phyloP scores from a whole-genome alignment of 2,113 vertebrate genomes.

The Etheostoma spectabile region DNA sequence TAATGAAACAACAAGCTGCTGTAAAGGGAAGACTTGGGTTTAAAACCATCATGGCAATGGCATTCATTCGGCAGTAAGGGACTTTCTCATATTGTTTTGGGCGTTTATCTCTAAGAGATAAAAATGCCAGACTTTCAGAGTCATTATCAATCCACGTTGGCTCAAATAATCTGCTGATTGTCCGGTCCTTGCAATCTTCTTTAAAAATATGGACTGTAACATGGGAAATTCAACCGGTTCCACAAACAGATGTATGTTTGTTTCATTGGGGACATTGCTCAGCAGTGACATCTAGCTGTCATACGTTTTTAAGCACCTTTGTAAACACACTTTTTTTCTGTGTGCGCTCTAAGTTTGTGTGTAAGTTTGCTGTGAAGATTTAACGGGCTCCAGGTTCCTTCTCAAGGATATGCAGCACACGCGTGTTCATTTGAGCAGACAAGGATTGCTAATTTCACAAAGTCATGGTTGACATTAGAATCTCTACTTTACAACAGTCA shows the following conservation, averaged over 20 bases:
- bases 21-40: slow-evolving; percentile 72
- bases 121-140: slow-evolving; percentile 22
- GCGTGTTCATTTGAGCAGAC: slow-evolving; percentile 30
- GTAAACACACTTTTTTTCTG: slow-evolving; percentile 24
- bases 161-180: slow-evolving; percentile 30
- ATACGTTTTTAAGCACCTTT: slow-evolving; percentile 45
- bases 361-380: background rate
- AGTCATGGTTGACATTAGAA: background rate
- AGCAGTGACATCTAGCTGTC: slow-evolving; percentile 44
- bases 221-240: slow-evolving; percentile 20
- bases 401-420: slow-evolving; percentile 46
- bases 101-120: slow-evolving; percentile 14
- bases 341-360: background rate
- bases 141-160: slow-evolving; percentile 24
- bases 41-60: slow-evolving; percentile 51
- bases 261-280: slow-evolving; percentile 26
- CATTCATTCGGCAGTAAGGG: slow-evolving; percentile 62
- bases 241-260: slow-evolving; percentile 7
- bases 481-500: slow-evolving; percentile 1
- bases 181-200: slow-evolving; percentile 13
- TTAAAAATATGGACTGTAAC: background rate
- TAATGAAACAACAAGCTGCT: slow-evolving; percentile 35
- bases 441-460: slow-evolving; percentile 45
- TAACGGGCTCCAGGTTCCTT: slow-evolving; percentile 16
- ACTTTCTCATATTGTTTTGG: slow-evolving; percentile 24